Evolutionary conservation across 1,140 invertebrate species (phyloP).

Genomic region (Colletes latitarsis): DNA sequence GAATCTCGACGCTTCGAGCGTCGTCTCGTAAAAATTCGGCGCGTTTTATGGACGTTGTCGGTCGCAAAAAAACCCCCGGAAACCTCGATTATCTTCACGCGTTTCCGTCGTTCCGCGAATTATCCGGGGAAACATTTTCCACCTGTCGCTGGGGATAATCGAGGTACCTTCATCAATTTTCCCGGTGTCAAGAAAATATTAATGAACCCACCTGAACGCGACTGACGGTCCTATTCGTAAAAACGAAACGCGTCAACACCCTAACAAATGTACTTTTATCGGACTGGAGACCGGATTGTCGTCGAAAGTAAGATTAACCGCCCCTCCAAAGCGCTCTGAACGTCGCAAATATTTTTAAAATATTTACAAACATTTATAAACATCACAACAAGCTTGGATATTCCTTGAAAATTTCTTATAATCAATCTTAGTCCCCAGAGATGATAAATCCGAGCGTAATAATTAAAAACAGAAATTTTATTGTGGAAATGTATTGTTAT

Average conservation of each 20-base stretch:
- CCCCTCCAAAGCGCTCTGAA: neutral
- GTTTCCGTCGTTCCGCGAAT: constrained; percentile 5
- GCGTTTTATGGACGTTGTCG: constrained; percentile 3
- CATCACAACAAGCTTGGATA: too few species aligned
- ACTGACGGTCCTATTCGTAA: neutral
- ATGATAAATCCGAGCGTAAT: too few species aligned
- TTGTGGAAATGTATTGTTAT: too few species aligned
- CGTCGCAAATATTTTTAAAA: too few species aligned
- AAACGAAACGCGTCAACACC: neutral
- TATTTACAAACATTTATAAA: too few species aligned
- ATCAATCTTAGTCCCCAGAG: too few species aligned
- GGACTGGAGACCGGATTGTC: neutral
- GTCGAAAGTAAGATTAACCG: constrained; percentile 8
- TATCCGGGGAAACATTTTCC: constrained; percentile 13
- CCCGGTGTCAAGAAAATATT: constrained; percentile 10
- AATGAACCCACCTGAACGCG: constrained; percentile 1
- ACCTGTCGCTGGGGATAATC: constrained; percentile 17
- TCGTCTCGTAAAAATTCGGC: constrained; percentile 16
- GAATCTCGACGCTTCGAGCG: neutral
- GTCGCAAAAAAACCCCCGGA: neutral
- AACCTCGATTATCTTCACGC: constrained; percentile 3
- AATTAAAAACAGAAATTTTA: too few species aligned
- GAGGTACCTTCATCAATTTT: constrained; percentile 7
- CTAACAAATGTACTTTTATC: neutral
- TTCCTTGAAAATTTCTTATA: too few species aligned